Base-by-base conservation (phyloP, 2,797 vertebrate species). In the Lycodopsis pacificus region DNA sequence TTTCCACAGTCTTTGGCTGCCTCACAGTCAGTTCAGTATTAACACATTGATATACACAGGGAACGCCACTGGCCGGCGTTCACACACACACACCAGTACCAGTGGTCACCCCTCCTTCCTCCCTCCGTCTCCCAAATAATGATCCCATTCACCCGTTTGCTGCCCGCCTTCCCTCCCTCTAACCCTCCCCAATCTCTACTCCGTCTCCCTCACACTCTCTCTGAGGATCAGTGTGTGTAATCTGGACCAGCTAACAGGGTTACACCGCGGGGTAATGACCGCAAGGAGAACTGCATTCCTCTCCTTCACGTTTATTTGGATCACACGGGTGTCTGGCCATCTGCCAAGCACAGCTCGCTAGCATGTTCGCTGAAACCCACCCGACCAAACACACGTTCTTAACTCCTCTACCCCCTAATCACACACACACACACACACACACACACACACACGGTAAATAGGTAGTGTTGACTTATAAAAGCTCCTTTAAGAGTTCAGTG, bases 41-140 rank as follows among this genome's bases (percentile, higher is more conserved):
- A 95, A 95, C 94, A 93, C 93, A 94, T 79, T 76, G 86, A 96
- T 95, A 94, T 93, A 96, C 93, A 95, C 89, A 91, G 93, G 95
- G 91, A 93, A 94, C 83, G 90, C 94, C 92, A 93, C 92, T 93
- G 84, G 86, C 91, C 79, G 86, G 90, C 86, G 74, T 88, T 91
- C 88, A 83, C 89, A 94, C 94, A 94, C 44, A 20, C 46, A 20
- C 46, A 48, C 46, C 20, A 95, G 96, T 95, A 97, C 96, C 96
- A 95, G 93, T 94, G 93, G 80, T 88, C 82, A 76, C 77, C 82
- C 86, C 78, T 83, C 79, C 82, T 80, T 61, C 84, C 84, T 84
- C 79, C 76, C 85, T 82, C 80, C 46, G 10, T 85, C 86, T 90
- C 86, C 89, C 83, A 88, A 88, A 92, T 90, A 90, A 92, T 82